Conservation (phyloP, 2,888 invertebrate species). For the Neoaliturus tenellus region DNA sequence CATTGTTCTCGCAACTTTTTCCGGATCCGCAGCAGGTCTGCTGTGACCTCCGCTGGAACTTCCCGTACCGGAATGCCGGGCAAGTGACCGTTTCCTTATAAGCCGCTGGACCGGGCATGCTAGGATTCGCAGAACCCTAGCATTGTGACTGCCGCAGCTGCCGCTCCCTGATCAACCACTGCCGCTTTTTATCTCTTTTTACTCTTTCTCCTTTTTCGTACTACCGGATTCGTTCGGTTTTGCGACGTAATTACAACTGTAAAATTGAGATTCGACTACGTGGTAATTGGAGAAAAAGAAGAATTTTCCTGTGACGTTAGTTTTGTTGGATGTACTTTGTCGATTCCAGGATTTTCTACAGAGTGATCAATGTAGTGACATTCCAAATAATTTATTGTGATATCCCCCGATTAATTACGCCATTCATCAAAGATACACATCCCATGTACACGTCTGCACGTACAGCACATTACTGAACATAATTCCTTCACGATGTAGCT, state of each 20-base stretch:
- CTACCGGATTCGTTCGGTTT: slow-evolving; percentile 9
- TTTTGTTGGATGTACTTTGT: neutral
- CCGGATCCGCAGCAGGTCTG: neutral
- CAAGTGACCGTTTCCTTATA: slow-evolving; percentile 50
- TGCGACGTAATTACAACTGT: slow-evolving; percentile 25
- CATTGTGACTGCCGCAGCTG: neutral
- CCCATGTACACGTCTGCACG: too few species aligned
- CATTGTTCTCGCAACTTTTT: neutral
- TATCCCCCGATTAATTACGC: too few species aligned
- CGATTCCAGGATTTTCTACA: too few species aligned
- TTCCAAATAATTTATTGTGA: too few species aligned
- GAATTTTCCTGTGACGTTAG: neutral
- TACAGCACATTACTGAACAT: too few species aligned
- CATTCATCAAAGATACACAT: too few species aligned
- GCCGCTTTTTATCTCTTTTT: slow-evolving; percentile 22
- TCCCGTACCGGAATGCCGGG: slow-evolving; percentile 35
- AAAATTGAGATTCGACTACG: slow-evolving; percentile 1
- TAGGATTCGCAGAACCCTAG: slow-evolving; percentile 43
- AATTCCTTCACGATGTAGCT: too few species aligned
- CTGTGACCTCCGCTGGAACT: slow-evolving; percentile 27
- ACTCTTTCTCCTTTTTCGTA: slow-evolving; percentile 9
- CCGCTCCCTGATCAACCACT: slow-evolving; percentile 13
- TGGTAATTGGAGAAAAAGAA: slow-evolving; percentile 10
- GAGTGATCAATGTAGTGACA: too few species aligned
- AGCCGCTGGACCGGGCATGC: slow-evolving; percentile 22